Conservation (phyloP, 2,797 vertebrate genomes). For the Crax fasciolata region DNA sequence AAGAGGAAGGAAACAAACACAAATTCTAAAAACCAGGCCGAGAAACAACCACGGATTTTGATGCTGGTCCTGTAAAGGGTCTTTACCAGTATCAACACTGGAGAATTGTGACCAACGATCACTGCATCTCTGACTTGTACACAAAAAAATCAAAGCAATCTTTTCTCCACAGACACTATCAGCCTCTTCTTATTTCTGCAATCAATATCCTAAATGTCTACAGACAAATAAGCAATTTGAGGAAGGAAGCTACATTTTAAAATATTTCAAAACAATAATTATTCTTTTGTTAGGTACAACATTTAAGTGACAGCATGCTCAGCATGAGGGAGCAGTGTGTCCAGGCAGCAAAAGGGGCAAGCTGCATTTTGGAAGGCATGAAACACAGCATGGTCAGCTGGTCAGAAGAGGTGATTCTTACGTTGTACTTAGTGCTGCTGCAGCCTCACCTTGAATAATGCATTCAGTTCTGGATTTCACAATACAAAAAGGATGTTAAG, state of each 20-base stretch:
- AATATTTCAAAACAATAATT: not conserved
- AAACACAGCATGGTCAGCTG: not conserved
- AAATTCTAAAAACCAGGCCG: not conserved
- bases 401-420: not conserved
- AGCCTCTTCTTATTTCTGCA: not conserved
- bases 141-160: not conserved
- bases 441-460: not conserved
- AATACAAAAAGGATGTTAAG: not conserved
- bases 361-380: not conserved
- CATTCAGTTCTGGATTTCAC: not conserved
- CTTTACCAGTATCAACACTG: not conserved
- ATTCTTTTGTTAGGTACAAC: not conserved
- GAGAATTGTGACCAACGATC: rapidly evolving
- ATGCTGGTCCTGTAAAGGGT: not conserved
- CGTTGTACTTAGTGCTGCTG: not conserved
- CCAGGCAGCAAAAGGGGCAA: not conserved
- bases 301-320: no score
- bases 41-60: not conserved
- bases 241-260: not conserved
- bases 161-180: not conserved
- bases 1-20: not conserved
- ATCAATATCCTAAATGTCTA: not conserved
- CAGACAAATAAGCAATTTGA: not conserved
- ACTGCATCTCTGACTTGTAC: not conserved
- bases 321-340: no score